Base-by-base conservation (phyloP, 2,113 vertebrate species). In the Azemiops feae region DNA sequence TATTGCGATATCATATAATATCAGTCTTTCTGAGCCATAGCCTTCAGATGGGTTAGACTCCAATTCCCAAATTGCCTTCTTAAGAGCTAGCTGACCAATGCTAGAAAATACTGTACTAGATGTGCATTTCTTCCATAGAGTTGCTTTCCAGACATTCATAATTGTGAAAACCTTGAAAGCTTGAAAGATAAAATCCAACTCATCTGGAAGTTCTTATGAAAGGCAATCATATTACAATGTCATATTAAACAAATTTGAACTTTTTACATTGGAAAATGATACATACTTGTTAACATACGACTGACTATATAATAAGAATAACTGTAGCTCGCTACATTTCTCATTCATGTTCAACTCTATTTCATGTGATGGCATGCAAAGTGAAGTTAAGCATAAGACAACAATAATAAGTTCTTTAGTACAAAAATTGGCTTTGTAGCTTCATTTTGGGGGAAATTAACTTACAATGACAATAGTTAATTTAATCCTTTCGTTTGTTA, bases 371-470 rank as follows among this genome's bases (percentile, higher is more conserved):
- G 58, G 87, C 54, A 93, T 53, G 69, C 53, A 92, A 95, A 95
- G 95, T 60, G 58, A 95, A 95, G 94, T 94, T 34, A 95, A 93
- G 4, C 25, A 53, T 54, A 30, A 54, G 34, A 11, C 25, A 88
- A 69, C 25, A 11, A 88, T 39, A 25, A 47, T 5, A 54, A n/a
- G 11, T 94, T 92, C 74, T 95, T 85, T 58, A 58, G 64, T 91
- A n/a, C 69, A 93, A 81, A 95, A 95, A 94, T 95, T 95, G 94
- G 47, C 94, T 95, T 89, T 95, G 85, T 92, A 94, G 95, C 52
- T 93, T 96, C 94, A 95, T 95, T 92, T 89, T 94, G n/a, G 89
- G 55, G 20, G 30, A 94, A 93, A 92, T 10, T 50, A 81, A 95
- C 93, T 92, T 92, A 93, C 94, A 94, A 97, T 91, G 92, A 89